phyloP scores from a whole-genome alignment of 1,140 invertebrate species.

The Oryzaephilus surinamensis region DNA sequence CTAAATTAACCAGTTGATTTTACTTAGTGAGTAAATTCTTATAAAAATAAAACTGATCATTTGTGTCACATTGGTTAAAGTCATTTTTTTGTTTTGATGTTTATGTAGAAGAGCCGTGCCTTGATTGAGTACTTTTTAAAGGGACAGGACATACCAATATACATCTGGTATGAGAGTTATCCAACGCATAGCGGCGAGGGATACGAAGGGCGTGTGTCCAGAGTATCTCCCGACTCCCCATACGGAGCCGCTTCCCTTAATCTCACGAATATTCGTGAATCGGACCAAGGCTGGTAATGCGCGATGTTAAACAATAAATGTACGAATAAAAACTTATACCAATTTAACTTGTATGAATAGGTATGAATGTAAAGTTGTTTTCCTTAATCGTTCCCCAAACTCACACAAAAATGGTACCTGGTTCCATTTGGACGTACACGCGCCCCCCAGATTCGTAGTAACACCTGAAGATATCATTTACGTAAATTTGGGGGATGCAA shows the following conservation, averaged over 20 bases:
- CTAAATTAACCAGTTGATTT: too few species aligned
- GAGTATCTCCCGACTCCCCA: constrained; percentile 73
- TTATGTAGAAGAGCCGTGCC: too few species aligned
- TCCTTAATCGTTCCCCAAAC: constrained; percentile 85
- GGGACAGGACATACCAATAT: constrained; percentile 88
- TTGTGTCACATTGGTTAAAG: too few species aligned
- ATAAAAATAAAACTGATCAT: too few species aligned
- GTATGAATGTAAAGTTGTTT: constrained; percentile 93
- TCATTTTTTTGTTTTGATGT: too few species aligned
- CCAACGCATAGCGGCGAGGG: constrained; percentile 87
- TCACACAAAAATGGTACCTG: constrained; percentile 86
- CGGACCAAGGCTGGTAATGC: constrained; percentile 79
- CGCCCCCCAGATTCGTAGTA: constrained; percentile 84
- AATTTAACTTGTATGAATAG: too few species aligned
- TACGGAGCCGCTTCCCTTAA: constrained; percentile 87
- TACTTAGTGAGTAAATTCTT: too few species aligned
- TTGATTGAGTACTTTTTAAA: too few species aligned
- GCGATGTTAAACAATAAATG: background rate
- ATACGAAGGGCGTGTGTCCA: constrained; percentile 81
- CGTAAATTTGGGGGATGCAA: constrained; percentile 89
- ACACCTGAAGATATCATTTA: constrained; percentile 90
- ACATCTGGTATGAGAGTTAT: constrained; percentile 96
- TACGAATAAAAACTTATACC: too few species aligned
- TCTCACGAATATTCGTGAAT: constrained; percentile 82
- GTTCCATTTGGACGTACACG: constrained; percentile 93